Evolutionary conservation across 2,888 invertebrate species (phyloP).

Genomic region (Apocheima hispidaria): DNA sequence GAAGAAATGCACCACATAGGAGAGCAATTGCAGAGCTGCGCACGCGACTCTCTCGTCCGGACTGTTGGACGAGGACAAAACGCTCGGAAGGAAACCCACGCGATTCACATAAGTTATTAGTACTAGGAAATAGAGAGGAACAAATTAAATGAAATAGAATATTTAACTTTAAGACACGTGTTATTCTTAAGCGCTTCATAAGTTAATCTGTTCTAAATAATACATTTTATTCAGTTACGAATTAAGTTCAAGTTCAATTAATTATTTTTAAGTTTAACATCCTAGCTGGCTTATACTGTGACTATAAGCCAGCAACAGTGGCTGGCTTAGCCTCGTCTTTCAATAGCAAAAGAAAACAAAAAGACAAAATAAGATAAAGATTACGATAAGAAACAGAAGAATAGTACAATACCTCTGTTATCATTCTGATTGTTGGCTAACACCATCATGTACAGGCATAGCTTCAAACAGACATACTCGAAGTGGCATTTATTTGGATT

Average conservation of each 20-base stretch:
- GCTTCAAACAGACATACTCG: constrained; percentile 70
- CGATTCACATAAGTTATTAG: constrained; percentile 69
- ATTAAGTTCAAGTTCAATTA: no score
- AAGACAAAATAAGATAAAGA: not conserved
- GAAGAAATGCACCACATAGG: constrained; percentile 70
- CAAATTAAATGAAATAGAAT: not conserved
- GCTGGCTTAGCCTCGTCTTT: no score
- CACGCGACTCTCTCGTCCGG: constrained; percentile 68
- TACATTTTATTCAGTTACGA: no score
- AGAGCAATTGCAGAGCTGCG: constrained; percentile 70
- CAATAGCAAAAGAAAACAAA: no score
- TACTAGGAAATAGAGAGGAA: constrained; percentile 52
- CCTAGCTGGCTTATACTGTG: no score
- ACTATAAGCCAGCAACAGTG: no score
- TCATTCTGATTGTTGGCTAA: constrained; percentile 67
- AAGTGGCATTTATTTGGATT: constrained; percentile 57
- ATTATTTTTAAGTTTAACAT: no score
- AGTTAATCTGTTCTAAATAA: no score
- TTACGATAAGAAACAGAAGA: not conserved
- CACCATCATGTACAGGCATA: constrained; percentile 67
- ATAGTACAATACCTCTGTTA: constrained; percentile 62
- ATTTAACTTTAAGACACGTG: not conserved
- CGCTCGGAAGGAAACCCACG: constrained; percentile 63
- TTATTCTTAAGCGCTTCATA: not conserved
- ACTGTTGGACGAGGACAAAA: constrained; percentile 60